Conservation (phyloP, 2,797 vertebrate genomes). For the Botia almorhae region DNA sequence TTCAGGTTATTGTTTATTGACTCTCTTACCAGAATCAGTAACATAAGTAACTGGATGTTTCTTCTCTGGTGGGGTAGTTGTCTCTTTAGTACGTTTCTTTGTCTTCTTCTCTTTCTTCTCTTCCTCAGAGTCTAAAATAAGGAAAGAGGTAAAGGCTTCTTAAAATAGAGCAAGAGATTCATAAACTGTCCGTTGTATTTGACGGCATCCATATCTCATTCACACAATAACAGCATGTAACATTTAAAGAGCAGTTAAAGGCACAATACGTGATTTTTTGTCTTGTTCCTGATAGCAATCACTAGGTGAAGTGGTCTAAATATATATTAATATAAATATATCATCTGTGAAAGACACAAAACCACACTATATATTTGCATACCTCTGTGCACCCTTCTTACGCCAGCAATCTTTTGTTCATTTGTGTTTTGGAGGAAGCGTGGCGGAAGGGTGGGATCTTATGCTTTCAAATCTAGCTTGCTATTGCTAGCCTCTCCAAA, state of each 20-base stretch:
- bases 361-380: no score
- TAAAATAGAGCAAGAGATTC: neutral
- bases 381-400: no score
- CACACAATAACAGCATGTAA: neutral
- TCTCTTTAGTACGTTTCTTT: slow-evolving; percentile 81
- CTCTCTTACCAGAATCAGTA: slow-evolving; percentile 90
- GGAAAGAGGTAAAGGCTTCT: neutral
- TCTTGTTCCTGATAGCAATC: no score
- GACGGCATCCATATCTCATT: neutral
- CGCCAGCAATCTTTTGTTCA: no score
- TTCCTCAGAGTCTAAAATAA: slow-evolving; percentile 65
- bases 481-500: no score
- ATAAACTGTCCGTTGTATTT: neutral
- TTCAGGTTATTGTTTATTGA: neutral
- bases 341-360: no score
- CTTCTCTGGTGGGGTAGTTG: slow-evolving; percentile 70
- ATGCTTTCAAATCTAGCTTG: no score
- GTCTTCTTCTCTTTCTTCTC: slow-evolving; percentile 68
- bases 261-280: no score
- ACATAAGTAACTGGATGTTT: slow-evolving; percentile 87
- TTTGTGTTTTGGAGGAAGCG: no score
- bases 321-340: no score
- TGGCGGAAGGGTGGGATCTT: no score
- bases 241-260: neutral
- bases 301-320: no score